These are phyloP conservation scores for Cebus imitator DNA, from an alignment of 2,113 vertebrate genomes.

Conservation along the genomic window DNA sequence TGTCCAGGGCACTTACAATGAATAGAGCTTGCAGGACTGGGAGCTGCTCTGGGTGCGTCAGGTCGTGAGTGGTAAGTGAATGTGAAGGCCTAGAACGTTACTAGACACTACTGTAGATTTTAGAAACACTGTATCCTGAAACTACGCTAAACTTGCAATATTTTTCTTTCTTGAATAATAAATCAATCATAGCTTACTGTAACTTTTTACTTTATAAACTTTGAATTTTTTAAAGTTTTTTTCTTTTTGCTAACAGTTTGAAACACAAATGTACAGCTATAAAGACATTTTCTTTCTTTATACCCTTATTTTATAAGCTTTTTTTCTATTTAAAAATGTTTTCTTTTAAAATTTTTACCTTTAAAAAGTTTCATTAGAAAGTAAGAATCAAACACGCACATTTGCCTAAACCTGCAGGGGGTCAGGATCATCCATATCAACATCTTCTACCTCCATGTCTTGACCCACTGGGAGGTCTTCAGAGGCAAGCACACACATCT, in stretches of 20 bases:
- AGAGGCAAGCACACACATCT: neutral
- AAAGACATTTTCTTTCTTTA: neutral
- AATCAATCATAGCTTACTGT: neutral
- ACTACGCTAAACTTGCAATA: neutral
- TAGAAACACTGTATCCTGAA: neutral
- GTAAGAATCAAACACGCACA: neutral
- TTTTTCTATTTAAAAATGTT: neutral
- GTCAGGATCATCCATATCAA: neutral
- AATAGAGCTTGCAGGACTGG: neutral
- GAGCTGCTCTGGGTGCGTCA: neutral
- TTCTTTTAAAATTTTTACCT: neutral
- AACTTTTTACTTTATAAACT: neutral
- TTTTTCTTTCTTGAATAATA: neutral
- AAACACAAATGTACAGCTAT: neutral
- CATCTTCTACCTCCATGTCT: neutral
- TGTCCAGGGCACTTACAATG: neutral
- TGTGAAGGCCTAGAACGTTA: neutral
- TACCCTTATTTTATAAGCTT: neutral
- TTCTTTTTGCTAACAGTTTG: neutral
- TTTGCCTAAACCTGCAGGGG: neutral
- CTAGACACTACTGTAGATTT: neutral
- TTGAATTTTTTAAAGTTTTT: neutral
- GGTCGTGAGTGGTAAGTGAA: neutral
- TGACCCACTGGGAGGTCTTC: neutral
- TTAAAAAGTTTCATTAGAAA: neutral